phyloP scores from a whole-genome alignment of 2,797 vertebrate genomes.

The Geotrypetes seraphini region DNA sequence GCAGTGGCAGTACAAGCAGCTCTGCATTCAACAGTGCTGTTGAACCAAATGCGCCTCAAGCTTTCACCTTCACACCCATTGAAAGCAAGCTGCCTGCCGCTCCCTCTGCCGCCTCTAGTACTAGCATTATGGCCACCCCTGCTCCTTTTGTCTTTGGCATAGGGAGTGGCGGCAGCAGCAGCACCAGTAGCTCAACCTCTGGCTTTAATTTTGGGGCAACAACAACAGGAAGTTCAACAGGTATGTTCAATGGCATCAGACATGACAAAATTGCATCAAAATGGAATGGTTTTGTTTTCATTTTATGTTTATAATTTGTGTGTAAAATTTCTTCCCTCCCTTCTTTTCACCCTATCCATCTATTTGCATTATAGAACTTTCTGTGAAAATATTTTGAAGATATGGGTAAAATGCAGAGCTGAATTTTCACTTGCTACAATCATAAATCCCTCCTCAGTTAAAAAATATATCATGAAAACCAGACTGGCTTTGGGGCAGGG shows the following conservation, averaged over 20 bases:
- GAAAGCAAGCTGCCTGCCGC: slow-evolving; percentile 65
- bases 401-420: too few relatives aligned
- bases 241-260: slow-evolving; percentile 33
- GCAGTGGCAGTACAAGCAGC: slow-evolving; percentile 50
- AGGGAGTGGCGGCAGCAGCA: slow-evolving; percentile 14
- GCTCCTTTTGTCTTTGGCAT: slow-evolving; percentile 73
- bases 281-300: too few relatives aligned
- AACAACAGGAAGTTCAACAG: slow-evolving; percentile 65
- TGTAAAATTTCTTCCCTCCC: too few relatives aligned
- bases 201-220: slow-evolving; percentile 73
- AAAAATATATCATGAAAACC: too few relatives aligned
- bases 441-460: too few relatives aligned
- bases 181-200: slow-evolving; percentile 40
- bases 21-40: slow-evolving; percentile 49
- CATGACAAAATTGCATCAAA: background rate
- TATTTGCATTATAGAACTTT: too few relatives aligned
- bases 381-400: too few relatives aligned
- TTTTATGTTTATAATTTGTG: too few relatives aligned
- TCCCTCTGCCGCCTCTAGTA: slow-evolving; percentile 51
- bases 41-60: slow-evolving; percentile 58
- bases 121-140: slow-evolving; percentile 35
- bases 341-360: too few relatives aligned
- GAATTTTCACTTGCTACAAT: too few relatives aligned
- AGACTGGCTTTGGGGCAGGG: too few relatives aligned
- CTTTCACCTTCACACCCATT: slow-evolving; percentile 73